These are phyloP conservation scores for Heterohyrax brucei DNA, from an alignment of 2,797 vertebrate genomes.

Conservation along the genomic window DNA sequence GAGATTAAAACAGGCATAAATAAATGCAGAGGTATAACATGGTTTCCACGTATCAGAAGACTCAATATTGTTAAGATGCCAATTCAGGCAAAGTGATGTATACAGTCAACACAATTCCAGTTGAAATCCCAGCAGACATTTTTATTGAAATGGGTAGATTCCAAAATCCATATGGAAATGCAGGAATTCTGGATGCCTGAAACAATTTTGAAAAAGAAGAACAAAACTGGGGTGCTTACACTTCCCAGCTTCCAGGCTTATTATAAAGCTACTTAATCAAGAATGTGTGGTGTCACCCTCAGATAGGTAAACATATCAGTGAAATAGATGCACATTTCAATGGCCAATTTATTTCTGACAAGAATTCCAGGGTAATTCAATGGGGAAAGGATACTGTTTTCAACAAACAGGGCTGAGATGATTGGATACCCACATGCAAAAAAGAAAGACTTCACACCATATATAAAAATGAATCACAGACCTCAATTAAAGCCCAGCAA, in stretches of 20 bases:
- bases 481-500: slow-evolving; percentile 24
- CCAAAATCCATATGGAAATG: slow-evolving; percentile 9
- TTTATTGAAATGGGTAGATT: slow-evolving; percentile 1
- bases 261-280: neutral
- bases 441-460: neutral
- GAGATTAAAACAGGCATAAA: neutral
- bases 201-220: no score
- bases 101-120: neutral
- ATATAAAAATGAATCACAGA: slow-evolving; percentile 35
- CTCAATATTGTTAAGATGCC: no score
- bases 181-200: neutral
- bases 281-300: neutral
- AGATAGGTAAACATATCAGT: neutral
- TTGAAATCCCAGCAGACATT: neutral
- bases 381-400: slow-evolving; percentile 3
- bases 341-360: neutral
- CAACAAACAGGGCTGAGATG: neutral
- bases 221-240: no score
- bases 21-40: neutral
- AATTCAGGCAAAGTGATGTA: neutral
- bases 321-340: neutral
- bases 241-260: no score
- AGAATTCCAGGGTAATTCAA: slow-evolving; percentile 21
- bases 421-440: neutral
- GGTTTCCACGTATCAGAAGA: neutral